Conservation (phyloP, 2,888 invertebrate genomes). For the Coelopa pilipes region DNA sequence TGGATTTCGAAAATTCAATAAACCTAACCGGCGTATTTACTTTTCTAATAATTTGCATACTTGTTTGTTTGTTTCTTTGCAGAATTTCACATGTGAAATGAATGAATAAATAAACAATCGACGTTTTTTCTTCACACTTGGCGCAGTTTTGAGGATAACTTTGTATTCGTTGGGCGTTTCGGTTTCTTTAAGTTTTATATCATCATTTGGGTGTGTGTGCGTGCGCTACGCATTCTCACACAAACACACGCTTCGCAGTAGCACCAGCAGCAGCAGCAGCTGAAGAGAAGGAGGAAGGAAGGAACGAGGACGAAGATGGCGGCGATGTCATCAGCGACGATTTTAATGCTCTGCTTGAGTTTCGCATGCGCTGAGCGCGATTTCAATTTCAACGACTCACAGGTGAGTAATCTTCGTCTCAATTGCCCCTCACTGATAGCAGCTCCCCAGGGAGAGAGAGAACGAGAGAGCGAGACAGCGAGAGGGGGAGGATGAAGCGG, state of each 20-base stretch:
- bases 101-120: slow-evolving; percentile 13
- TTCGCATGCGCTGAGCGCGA: slow-evolving; percentile 58
- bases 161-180: not conserved
- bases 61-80: slow-evolving; percentile 8
- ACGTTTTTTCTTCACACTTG: not conserved
- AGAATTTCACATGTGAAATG: slow-evolving; percentile 25
- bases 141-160: slow-evolving; percentile 26
- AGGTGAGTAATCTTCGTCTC: slow-evolving; percentile 53
- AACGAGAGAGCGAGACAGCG: slow-evolving; percentile 4
- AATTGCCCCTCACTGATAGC: not conserved
- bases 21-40: not conserved
- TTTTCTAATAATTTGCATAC: not conserved
- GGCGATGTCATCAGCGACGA: slow-evolving; percentile 47
- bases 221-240: not conserved
- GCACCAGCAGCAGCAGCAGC: slow-evolving; percentile 19
- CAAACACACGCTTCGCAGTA: not conserved
- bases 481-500: not conserved
- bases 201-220: too few species aligned
- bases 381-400: slow-evolving; percentile 65
- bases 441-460: too few species aligned
- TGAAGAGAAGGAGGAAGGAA: too few species aligned
- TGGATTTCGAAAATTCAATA: not conserved
- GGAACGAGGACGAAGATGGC: slow-evolving; percentile 33
- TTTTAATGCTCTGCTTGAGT: slow-evolving; percentile 45
- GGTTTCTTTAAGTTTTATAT: too few species aligned